Evolutionary conservation across 2,113 vertebrate genomes (phyloP), one percentile per base, ranked within the genome.

Genomic region (Megaceryle torquata): DNA sequence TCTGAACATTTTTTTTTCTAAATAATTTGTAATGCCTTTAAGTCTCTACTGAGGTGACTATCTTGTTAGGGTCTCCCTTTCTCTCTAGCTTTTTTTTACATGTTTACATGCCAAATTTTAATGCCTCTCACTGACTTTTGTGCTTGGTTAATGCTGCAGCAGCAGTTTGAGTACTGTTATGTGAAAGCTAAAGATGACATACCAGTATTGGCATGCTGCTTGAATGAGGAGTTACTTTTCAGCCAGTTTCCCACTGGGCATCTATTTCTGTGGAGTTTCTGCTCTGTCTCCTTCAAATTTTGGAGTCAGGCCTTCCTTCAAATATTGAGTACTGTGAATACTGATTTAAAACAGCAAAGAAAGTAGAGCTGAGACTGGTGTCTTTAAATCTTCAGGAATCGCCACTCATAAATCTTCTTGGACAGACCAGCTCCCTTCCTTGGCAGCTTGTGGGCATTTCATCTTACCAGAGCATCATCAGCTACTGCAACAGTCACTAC

Each of bases 401-500:
- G 0, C 98, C 99, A 53, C 97, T 99, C 33, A 97, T 99, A 76
- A 98, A 96, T 93, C 98, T 99, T 12, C 97, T 99, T 82, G 99
- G 98, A 67, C 99, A 99, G 96, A 98, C 98, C 61, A 98, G 98
- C 80, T 98, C 98, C 53, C 98, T 99, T 57, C 99, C 99, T 5
- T 99, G 99, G 99, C 98, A 99, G 68, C 98, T 99, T 11, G 98
- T 99, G 96, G 98, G 99, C 95, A 96, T 98, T 60, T 97, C 98
- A 5, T 99, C 99, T 1, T 99, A 99, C 39, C 98, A 99, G 84
- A 98, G 98, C 72, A 98, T 99, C 93, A 97, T 99, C 71, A 95
- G 95, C 90, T 99, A 99, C 82, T 98, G 99, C 67, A 98, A 97
- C 96, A 99, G 98, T 88, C 99, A 99, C 93, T 99, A 99, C 87